Conservation (phyloP, 1,140 invertebrate species). For the Hyles vespertilio region DNA sequence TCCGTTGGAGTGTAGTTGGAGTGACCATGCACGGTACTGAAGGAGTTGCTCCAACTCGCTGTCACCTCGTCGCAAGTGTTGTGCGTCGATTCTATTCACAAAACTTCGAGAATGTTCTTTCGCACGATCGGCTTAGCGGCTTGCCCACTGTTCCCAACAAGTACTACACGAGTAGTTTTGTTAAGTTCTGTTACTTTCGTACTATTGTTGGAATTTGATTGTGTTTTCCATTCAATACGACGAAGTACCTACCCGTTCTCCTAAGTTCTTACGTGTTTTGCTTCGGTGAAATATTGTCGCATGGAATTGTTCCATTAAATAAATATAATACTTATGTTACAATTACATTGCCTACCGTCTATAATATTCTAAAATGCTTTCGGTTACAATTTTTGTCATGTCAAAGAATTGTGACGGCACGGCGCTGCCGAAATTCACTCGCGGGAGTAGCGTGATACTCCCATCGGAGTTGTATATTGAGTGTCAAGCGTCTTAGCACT, state of each 20-base stretch:
- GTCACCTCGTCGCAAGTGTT: constrained; percentile 51
- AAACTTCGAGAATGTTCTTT: constrained; percentile 56
- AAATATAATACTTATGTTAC: constrained; percentile 4
- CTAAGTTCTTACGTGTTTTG: no score
- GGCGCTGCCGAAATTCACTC: constrained; percentile 32
- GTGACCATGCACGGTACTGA: constrained; percentile 33
- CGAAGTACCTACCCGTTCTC: no score
- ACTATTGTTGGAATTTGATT: constrained; percentile 39
- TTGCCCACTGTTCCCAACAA: constrained; percentile 46
- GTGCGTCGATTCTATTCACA: constrained; percentile 52
- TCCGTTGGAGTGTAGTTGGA: constrained; percentile 21
- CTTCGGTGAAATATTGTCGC: background rate
- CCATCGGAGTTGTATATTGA: constrained; percentile 35
- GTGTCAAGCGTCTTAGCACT: constrained; percentile 34
- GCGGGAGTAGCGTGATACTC: constrained; percentile 27
- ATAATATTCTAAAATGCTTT: constrained; percentile 31
- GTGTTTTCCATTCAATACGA: constrained; percentile 26
- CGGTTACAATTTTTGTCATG: constrained; percentile 29
- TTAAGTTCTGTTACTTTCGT: constrained; percentile 42
- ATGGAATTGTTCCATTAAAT: background rate
- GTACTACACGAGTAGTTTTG: constrained; percentile 43
- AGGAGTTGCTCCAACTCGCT: constrained; percentile 39
- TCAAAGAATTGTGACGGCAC: constrained; percentile 33
- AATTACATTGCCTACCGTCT: background rate
- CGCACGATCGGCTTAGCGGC: constrained; percentile 62